Evolutionary conservation across 2,113 vertebrate species (phyloP).

Genomic region (Heteronetta atricapilla): DNA sequence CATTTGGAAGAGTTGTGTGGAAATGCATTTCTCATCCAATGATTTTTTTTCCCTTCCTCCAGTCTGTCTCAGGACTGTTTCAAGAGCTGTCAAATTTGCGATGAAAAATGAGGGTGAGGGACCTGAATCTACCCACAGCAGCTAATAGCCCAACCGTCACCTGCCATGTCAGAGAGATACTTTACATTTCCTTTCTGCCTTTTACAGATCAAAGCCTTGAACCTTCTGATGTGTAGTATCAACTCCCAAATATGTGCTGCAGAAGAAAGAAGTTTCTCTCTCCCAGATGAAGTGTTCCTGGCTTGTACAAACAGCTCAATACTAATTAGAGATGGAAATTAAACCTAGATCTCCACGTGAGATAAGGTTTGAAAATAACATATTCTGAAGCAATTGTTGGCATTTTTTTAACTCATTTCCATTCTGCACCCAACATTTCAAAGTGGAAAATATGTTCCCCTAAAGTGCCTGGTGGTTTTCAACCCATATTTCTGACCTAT

Average conservation of each 20-base stretch:
- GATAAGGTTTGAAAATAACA: neutral
- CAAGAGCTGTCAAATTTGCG: conserved; percentile 5
- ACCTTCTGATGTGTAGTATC: neutral
- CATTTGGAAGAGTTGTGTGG: neutral
- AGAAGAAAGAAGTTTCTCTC: neutral
- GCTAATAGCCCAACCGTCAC: neutral
- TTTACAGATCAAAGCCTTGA: conserved; percentile 30
- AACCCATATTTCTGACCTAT: neutral
- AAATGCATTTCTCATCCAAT: neutral
- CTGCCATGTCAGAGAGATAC: neutral
- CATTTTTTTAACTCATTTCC: neutral
- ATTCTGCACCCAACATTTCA: neutral
- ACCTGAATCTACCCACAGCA: neutral
- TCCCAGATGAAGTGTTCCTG: neutral
- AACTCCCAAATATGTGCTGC: neutral
- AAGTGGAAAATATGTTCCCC: neutral
- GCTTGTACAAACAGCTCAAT: neutral
- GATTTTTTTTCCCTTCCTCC: neutral
- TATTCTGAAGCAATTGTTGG: neutral
- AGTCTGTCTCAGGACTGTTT: neutral
- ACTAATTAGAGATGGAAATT: neutral
- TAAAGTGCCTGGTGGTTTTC: neutral
- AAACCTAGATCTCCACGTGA: neutral
- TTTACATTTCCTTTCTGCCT: conserved; percentile 17
- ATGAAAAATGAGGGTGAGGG: neutral